Evolutionary conservation across 2,888 invertebrate species (phyloP).

Genomic region (Ectemnius continuus): DNA sequence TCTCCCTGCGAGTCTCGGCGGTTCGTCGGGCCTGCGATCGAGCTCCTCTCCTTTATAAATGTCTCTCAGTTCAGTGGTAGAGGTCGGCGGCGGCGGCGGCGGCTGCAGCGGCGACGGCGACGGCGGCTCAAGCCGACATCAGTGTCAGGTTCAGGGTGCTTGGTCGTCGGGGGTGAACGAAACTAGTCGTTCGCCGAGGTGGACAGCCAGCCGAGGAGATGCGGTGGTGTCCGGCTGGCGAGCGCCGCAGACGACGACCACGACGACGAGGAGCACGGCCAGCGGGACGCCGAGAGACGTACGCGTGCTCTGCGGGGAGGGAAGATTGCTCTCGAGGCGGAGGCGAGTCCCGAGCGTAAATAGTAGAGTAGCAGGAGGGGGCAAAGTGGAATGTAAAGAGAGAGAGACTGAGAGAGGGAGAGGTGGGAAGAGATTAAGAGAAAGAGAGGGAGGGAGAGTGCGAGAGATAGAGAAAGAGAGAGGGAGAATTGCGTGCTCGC

Average conservation of each 20-base stretch:
- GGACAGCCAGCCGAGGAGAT: too few relatives aligned
- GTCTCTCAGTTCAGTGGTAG: slow-evolving; percentile 2
- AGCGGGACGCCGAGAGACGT: background rate
- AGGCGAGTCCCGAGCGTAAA: too few relatives aligned
- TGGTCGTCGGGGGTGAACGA: background rate
- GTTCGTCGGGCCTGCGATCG: background rate
- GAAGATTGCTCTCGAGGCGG: background rate
- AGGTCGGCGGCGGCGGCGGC: too few relatives aligned
- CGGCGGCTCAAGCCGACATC: slow-evolving; percentile 7
- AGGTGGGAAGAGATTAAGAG: too few relatives aligned
- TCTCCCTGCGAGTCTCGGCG: background rate
- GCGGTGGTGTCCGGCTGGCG: background rate
- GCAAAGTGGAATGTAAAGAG: too few relatives aligned
- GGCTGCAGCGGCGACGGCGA: too few relatives aligned
- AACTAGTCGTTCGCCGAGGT: background rate
- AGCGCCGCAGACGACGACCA: background rate
- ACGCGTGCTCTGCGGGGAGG: background rate
- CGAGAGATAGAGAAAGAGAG: too few relatives aligned
- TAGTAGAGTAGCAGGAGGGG: too few relatives aligned
- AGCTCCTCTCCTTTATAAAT: background rate
- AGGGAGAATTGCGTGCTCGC: too few relatives aligned
- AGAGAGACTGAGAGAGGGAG: too few relatives aligned
- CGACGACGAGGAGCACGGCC: background rate
- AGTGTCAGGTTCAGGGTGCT: slow-evolving; percentile 7
- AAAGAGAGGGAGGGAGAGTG: too few relatives aligned